Evolutionary conservation across 2,113 vertebrate species (phyloP), one percentile per base, ranked within the genome.

Genomic region (Xenus cinereus): DNA sequence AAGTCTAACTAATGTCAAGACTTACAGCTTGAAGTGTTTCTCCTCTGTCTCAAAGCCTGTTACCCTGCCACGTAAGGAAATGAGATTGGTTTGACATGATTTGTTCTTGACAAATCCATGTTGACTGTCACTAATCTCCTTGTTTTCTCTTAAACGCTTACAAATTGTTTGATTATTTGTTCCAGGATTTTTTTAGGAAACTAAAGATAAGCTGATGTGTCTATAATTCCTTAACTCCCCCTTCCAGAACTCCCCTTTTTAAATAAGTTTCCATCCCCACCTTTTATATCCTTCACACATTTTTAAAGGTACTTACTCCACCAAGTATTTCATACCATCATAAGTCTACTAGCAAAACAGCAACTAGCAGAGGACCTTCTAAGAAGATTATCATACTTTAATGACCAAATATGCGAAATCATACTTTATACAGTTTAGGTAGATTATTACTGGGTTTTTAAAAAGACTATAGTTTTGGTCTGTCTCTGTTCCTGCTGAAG

Each of bases 101-200:
- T 90, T 92, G 51, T 37, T 89, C 76, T 77, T 81, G 54, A 93
- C 51, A 93, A 93, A 95, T 88, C 83, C 86, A 81, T 9, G 60
- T 6, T 59, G 83, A 46, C 68, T 84, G 41, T 32, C 85, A 51
- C 63, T 88, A 77, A 96, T 88, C 75, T 91, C 23, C 62, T 88
- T 93, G 62, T 80, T 84, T 63, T 92, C 72, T 81, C 86, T 88
- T 69, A 92, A 69, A 37, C n/a, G 46, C 63, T 90, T 71, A 86
- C 28, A 90, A 74, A 74, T 66, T 33, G 13, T 75, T 87, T 66
- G 53, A 60, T 85, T 95, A 86, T 80, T 90, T 95, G 50, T 80
- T 79, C 13, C 32, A 66, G 59, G 63, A 41, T 67, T 85, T 92
- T 51, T 78, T 94, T 79, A 71, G 75, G 45, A 88, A 90, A 87